Percentiles rank a stretch among this genome's conserved stretches.
These are phyloP conservation scores for Diuraphis noxia DNA, from an alignment of 1,140 invertebrate species.

Conservation along the genomic window DNA sequence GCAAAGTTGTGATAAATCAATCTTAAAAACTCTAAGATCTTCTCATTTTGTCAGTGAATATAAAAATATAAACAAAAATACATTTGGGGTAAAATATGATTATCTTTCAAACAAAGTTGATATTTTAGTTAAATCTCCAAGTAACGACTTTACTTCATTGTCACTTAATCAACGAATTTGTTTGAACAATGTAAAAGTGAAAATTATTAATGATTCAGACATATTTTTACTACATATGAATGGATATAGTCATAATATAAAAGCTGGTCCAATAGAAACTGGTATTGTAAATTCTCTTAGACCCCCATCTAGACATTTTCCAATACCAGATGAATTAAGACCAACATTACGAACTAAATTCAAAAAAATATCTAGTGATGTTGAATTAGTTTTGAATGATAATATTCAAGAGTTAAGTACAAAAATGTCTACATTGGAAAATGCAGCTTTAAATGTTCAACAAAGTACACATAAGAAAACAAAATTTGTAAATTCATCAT, in stretches of 20 bases:
- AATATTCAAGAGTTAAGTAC: neutral
- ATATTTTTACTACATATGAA: slow-evolving; percentile 8
- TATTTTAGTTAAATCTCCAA: neutral
- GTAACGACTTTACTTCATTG: neutral
- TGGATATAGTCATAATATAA: neutral
- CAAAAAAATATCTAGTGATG: neutral
- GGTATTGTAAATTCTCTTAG: neutral
- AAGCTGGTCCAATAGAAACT: neutral
- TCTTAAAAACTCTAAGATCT: neutral
- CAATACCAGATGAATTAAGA: neutral
- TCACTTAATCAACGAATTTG: neutral
- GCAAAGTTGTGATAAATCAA: neutral
- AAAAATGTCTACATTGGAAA: neutral
- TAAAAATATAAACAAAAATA: neutral
- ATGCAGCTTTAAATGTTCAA: neutral
- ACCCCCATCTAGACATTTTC: neutral
- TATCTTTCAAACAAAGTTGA: neutral
- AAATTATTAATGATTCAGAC: neutral
- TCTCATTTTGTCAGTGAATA: neutral
- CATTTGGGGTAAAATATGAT: neutral
- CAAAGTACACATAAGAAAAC: neutral
- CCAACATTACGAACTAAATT: neutral
- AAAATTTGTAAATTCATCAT: too few relatives aligned
- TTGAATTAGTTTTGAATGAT: neutral
- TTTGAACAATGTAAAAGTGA: neutral